These are phyloP conservation scores for Grallaria varia DNA, from an alignment of 2,113 vertebrate species.

Conservation along the genomic window DNA sequence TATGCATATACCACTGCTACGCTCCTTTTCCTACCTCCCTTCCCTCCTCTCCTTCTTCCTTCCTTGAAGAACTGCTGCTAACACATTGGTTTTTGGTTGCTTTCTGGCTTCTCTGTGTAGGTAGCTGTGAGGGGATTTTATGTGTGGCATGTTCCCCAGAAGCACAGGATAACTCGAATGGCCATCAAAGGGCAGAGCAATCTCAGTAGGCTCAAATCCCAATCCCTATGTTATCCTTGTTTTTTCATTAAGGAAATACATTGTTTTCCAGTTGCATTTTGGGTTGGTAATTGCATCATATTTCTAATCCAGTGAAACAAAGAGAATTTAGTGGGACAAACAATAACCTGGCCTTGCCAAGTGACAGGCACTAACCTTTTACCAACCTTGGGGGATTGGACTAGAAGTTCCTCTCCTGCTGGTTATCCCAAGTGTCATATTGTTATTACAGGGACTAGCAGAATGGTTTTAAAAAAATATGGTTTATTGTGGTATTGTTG, in stretches of 20 bases:
- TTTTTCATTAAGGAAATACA: background rate
- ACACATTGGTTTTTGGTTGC: background rate
- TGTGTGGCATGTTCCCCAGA: background rate
- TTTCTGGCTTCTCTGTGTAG: background rate
- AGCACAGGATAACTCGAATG: background rate
- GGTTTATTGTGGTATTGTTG: accelerated
- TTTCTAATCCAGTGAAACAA: background rate
- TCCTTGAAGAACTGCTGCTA: background rate
- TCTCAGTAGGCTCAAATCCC: background rate
- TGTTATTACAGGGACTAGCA: background rate
- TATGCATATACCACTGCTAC: background rate
- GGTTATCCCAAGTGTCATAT: background rate
- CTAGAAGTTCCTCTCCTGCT: background rate
- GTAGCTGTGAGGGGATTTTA: background rate
- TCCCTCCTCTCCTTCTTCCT: background rate
- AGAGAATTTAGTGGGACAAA: background rate
- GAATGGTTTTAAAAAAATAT: background rate
- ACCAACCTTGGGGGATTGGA: background rate
- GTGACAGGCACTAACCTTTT: background rate
- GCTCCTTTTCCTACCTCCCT: background rate
- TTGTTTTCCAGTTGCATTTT: background rate
- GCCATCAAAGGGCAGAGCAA: background rate
- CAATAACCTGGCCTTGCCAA: background rate
- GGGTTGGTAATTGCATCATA: background rate
- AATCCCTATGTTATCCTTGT: background rate